Evolutionary conservation across 2,797 vertebrate species (phyloP), one percentile per base, ranked within the genome.

Genomic region (Microchirus variegatus): DNA sequence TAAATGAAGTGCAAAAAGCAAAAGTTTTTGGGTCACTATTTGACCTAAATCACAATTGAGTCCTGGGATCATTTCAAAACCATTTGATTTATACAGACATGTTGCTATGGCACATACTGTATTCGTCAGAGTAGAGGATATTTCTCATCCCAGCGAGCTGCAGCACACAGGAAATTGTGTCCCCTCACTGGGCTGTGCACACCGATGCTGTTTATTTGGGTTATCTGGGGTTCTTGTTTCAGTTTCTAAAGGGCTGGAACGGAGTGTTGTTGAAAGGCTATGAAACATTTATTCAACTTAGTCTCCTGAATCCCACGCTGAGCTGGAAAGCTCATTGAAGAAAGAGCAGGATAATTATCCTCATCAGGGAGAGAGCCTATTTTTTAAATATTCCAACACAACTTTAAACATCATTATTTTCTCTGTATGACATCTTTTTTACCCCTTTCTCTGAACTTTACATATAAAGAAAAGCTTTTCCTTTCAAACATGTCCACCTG

Each of bases 271-370:
- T 79, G 75, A 87, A 87, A 85, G 45, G 61, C 67, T 70, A 56
- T 82, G 68, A 83, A 82, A 85, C 75, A 81, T 85, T 0, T 58
- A 82, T 89, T 75, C 59, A 70, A 72, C 69, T 73, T 54, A 70
- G 75, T 79, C 79, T 77, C 76, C 19, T 57, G 66, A 70, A 68
- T 80, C 53, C 51, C 67, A 80, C 58, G 77, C 81, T 80, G 84
- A 72, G 78, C 64, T 72, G 76, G 67, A 78, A 84, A 71, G 73
- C 70, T 81, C 71, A 74, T 78, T 67, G 78, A 83, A 82, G 78
- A 70, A 83, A 78, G 68, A 57, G 17, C 66, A 69, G 77, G 67
- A 65, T 77, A 76, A 82, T 82, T 82, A 82, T 81, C 58, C 53
- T 78, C 77, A 75, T 85, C 77, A 74, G 69, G 75, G 70, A 57